These are phyloP conservation scores for Diogma glabrata DNA, from an alignment of 2,888 invertebrate genomes.

Conservation along the genomic window DNA sequence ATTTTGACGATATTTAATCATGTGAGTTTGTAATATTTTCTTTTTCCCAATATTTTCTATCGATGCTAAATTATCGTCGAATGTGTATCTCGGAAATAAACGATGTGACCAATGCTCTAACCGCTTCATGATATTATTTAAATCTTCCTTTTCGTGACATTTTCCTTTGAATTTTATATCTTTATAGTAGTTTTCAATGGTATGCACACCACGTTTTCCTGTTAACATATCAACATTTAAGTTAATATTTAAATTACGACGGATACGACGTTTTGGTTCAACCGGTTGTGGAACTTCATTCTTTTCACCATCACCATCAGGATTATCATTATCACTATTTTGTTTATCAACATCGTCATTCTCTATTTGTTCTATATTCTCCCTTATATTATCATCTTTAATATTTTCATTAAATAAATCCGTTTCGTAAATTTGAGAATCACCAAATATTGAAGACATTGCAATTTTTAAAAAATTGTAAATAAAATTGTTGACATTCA, in stretches of 20 bases:
- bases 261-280: slow-evolving; percentile 44
- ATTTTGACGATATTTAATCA: slow-evolving; percentile 52
- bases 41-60: slow-evolving; percentile 75
- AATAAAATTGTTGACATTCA: too few relatives aligned
- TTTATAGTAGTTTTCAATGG: slow-evolving; percentile 65
- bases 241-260: slow-evolving; percentile 53
- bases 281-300: slow-evolving; percentile 26
- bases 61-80: slow-evolving; percentile 71
- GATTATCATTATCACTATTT: slow-evolving; percentile 32
- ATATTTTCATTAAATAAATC: slow-evolving; percentile 30
- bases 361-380: too few relatives aligned
- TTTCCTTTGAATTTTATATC: slow-evolving; percentile 68
- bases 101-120: slow-evolving; percentile 92
- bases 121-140: slow-evolving; percentile 65
- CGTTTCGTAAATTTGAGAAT: slow-evolving; percentile 22
- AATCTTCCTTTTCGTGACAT: slow-evolving; percentile 71
- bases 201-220: slow-evolving; percentile 65
- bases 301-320: slow-evolving; percentile 33
- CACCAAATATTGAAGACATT: slow-evolving; percentile 15
- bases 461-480: too few relatives aligned
- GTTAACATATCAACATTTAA: slow-evolving; percentile 59
- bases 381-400: slow-evolving; percentile 31
- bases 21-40: slow-evolving; percentile 59
- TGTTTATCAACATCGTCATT: slow-evolving; percentile 37
- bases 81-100: slow-evolving; percentile 77